Evolutionary conservation across 2,888 invertebrate species (phyloP), one percentile per base, ranked within the genome.

Genomic region (Drosophila conformis): DNA sequence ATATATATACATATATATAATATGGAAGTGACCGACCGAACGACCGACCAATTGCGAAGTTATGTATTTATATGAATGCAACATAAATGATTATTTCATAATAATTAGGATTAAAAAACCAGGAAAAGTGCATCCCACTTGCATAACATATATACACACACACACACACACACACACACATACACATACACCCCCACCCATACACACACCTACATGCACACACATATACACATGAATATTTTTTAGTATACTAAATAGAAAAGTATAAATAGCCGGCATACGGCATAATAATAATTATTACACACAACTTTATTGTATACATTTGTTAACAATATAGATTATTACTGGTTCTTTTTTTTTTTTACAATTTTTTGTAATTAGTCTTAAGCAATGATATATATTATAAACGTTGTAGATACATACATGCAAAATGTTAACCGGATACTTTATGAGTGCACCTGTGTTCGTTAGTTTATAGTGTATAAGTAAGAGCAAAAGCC

Each of bases 361-460:
- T 36, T 46, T 66, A 42, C 46, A 46, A 25, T 46, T 25, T 46
- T 46, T 40, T 56, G 31, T 64, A 73, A 51, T 73, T 73, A 65
- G 36, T n/a, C 2, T 25, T 78, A 78, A 81, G 78, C 57, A 52
- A 63, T 59, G 51, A 58, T 31, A 57, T 18, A 46, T 36, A 56
- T 27, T n/a, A 29, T 11, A n/a, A 57, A 42, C 15, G 40, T 70
- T 80, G 76, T 80, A 65, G 71, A 78, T 79, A 87, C 38, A 78
- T 62, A 63, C 68, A 71, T 74, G 66, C 38, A 69, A 68, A 80
- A 82, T 86, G 76, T 85, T 83, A 68, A 84, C 82, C 90, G 88
- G 89, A 90, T 90, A 89, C 90, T 83, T 83, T 83, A 78, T 81
- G 81, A 83, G 79, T 91, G 90, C 82, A 89, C 80, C 88, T 91